Evolutionary conservation across 1,140 invertebrate genomes (phyloP).

Genomic region (Sarcophaga bullata): DNA sequence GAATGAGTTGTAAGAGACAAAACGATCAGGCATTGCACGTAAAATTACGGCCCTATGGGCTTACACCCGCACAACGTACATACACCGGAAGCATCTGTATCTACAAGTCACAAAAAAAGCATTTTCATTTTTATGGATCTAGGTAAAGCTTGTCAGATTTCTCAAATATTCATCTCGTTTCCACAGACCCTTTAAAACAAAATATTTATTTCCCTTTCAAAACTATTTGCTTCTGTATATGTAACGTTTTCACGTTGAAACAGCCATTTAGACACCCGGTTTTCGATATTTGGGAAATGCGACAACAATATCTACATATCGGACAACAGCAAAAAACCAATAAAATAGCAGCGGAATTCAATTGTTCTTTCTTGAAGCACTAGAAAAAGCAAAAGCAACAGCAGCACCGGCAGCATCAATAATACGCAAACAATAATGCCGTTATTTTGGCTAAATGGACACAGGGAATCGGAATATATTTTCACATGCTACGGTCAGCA

Average conservation of each 20-base stretch:
- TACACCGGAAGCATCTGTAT: too few relatives aligned
- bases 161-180: neutral
- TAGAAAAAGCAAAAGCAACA: too few relatives aligned
- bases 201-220: neutral
- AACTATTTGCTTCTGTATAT: neutral
- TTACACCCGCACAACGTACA: too few relatives aligned
- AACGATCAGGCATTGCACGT: too few relatives aligned
- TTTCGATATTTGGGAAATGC: neutral
- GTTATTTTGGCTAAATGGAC: neutral
- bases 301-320: neutral
- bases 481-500: too few relatives aligned
- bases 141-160: too few relatives aligned
- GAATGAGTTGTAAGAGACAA: too few relatives aligned
- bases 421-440: neutral
- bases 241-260: neutral
- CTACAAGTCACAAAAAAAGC: too few relatives aligned
- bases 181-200: neutral
- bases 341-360: neutral
- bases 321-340: neutral
- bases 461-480: neutral
- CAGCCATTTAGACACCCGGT: neutral
- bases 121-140: too few relatives aligned
- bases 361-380: neutral
- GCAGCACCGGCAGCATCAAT: neutral
- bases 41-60: too few relatives aligned